These are phyloP conservation scores for Falco rusticolus DNA, from an alignment of 2,797 vertebrate species.

Conservation along the genomic window DNA sequence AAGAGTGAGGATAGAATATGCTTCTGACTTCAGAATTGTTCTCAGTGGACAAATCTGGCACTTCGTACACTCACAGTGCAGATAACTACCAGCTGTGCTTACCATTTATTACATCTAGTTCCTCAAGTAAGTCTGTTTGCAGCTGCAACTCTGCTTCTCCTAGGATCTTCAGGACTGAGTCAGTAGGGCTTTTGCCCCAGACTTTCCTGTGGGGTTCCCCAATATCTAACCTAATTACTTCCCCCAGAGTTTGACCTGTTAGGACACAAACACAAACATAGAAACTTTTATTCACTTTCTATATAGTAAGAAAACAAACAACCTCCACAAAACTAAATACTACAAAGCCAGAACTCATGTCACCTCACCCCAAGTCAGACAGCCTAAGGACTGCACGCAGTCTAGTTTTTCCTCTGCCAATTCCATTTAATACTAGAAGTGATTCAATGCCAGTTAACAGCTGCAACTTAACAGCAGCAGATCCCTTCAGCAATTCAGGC, in stretches of 20 bases:
- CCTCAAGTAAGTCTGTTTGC: conserved; percentile 83
- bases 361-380: not conserved
- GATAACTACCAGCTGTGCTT: conserved; percentile 22
- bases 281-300: not conserved
- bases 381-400: not conserved
- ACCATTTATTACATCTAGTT: conserved; percentile 69
- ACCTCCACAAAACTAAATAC: not conserved
- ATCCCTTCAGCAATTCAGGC: not conserved
- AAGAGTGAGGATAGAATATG: not conserved
- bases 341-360: not conserved
- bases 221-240: conserved; percentile 82
- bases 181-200: conserved; percentile 85
- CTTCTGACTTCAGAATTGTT: not conserved
- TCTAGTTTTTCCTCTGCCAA: not conserved
- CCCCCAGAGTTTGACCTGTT: conserved; percentile 83
- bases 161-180: conserved; percentile 85
- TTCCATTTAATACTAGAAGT: not conserved
- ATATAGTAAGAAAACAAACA: not conserved
- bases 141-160: conserved; percentile 89
- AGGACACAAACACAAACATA: not conserved
- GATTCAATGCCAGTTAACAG: not conserved
- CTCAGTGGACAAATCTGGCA: not conserved
- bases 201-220: conserved; percentile 83
- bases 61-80: not conserved
- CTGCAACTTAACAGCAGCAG: not conserved